Evolutionary conservation across 2,113 vertebrate genomes (phyloP).

Genomic region (Silurus meridionalis): DNA sequence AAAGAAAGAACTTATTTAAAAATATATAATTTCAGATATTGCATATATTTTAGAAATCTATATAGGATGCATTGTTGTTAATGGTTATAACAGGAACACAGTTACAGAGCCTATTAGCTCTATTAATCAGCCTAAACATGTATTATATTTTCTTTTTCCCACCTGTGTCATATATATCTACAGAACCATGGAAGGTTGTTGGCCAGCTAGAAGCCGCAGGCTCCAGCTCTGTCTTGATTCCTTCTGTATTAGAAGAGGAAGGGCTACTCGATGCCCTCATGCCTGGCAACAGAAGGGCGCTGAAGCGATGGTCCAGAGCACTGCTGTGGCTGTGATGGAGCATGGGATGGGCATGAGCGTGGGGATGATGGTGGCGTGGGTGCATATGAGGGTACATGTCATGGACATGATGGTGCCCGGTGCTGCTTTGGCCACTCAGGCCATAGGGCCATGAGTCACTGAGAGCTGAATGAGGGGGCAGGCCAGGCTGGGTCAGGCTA

Average conservation of each 20-base stretch:
- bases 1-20: conserved; percentile 14
- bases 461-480: conserved; percentile 73
- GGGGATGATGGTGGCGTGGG: conserved; percentile 74
- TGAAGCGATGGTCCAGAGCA: conserved; percentile 83
- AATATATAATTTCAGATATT: conserved; percentile 5
- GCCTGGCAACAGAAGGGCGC: conserved; percentile 84
- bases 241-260: conserved; percentile 77
- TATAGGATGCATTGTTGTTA: background rate
- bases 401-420: conserved; percentile 86
- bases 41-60: background rate
- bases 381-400: conserved; percentile 86
- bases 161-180: conserved; percentile 94
- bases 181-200: conserved; percentile 85
- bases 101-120: background rate
- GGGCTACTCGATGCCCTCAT: conserved; percentile 79
- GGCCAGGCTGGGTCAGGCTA: conserved; percentile 79
- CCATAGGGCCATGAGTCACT: conserved; percentile 91
- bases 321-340: conserved; percentile 77
- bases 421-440: conserved; percentile 83
- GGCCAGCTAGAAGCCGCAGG: conserved; percentile 81
- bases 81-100: background rate
- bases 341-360: conserved; percentile 74
- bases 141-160: conserved; percentile 24
- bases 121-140: background rate
- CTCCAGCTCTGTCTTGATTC: conserved; percentile 81